Percentiles rank a stretch among this genome's conserved stretches.
Conservation (phyloP, 2,113 vertebrate species). For the Hydrolagus affinis region DNA sequence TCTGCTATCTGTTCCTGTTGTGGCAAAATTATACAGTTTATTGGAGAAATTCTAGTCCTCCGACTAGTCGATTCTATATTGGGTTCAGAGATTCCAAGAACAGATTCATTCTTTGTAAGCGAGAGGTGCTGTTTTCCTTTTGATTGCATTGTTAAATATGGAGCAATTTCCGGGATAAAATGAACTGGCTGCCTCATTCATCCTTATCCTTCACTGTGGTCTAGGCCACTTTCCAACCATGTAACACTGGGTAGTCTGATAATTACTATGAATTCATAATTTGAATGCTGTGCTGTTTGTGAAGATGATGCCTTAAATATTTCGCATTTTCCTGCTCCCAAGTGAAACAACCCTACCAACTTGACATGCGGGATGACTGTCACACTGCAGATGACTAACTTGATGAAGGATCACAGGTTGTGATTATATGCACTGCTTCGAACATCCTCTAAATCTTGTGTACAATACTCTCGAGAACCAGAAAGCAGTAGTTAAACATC, state of each 20-base stretch:
- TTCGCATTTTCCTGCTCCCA: neutral
- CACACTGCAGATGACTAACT: neutral
- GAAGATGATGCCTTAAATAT: neutral
- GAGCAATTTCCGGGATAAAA: neutral
- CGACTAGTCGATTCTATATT: too few species aligned
- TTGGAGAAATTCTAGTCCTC: too few species aligned
- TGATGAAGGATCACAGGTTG: neutral
- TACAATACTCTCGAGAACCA: neutral
- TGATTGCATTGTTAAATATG: neutral
- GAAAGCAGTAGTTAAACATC: neutral
- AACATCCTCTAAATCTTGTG: slow-evolving; percentile 8
- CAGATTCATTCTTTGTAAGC: too few species aligned
- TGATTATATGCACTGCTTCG: neutral
- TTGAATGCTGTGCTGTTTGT: neutral
- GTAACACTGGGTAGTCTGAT: neutral
- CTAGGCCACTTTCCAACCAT: neutral
- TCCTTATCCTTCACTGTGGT: neutral
- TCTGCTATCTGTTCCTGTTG: too few species aligned
- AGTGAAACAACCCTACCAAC: neutral
- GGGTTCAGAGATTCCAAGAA: too few species aligned
- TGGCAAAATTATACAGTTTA: too few species aligned
- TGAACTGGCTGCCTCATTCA: neutral
- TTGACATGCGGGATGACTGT: neutral
- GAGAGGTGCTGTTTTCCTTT: too few species aligned
- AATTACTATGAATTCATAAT: neutral